Conservation (phyloP, 1,140 invertebrate species). For the Zaprionus ornatus region DNA sequence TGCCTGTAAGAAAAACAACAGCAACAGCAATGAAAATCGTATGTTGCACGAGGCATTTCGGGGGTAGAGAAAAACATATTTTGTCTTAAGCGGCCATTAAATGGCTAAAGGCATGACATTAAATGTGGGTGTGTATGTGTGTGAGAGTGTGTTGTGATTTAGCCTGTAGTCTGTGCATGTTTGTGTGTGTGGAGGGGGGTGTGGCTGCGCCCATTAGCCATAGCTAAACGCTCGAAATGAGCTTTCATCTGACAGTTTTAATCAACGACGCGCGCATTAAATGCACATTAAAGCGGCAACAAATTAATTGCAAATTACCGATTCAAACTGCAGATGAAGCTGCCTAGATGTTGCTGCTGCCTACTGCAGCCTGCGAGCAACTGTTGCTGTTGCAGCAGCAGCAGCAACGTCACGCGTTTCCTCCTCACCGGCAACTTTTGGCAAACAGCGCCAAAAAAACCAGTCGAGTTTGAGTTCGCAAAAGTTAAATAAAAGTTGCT, state of each 20-base stretch:
- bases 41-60: not conserved
- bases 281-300: constrained; percentile 66
- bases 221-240: constrained; percentile 54
- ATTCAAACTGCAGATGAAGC: constrained; percentile 42
- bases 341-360: constrained; percentile 1
- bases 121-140: constrained; percentile 47
- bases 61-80: constrained; percentile 27
- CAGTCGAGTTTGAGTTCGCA: constrained; percentile 45
- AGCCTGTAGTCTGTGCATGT: not conserved
- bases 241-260: constrained; percentile 54
- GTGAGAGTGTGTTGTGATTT: not conserved
- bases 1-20: constrained; percentile 65
- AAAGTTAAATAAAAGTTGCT: constrained; percentile 55
- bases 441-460: constrained; percentile 31
- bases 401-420: constrained; percentile 59
- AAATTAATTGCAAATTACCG: constrained; percentile 77
- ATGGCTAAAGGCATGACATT: constrained; percentile 25
- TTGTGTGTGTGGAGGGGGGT: not conserved
- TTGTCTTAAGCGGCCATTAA: constrained; percentile 34
- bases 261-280: constrained; percentile 69
- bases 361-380: not conserved
- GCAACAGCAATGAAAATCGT: not conserved
- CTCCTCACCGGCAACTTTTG: constrained; percentile 54
- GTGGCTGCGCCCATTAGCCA: constrained; percentile 28
- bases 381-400: constrained; percentile 29